phyloP scores from a whole-genome alignment of 2,797 vertebrate species.

The Cuculus canorus region DNA sequence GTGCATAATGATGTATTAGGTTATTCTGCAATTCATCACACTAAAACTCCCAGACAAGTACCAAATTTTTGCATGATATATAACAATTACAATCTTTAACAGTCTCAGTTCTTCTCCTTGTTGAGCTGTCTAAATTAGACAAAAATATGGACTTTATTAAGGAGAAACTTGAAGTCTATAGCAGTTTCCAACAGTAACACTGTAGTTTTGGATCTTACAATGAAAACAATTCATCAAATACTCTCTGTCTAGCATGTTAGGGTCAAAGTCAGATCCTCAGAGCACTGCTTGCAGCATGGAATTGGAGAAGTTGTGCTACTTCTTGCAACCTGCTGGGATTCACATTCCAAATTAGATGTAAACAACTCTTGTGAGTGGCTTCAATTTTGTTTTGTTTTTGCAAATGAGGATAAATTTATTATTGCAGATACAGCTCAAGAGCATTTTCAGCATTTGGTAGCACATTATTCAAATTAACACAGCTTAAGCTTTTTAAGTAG shows the following conservation, averaged over 20 bases:
- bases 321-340: background rate
- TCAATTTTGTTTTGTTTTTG: conserved; percentile 13
- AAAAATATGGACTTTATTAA: background rate
- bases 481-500: conserved; percentile 22
- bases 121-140: background rate
- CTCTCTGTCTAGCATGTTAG: background rate
- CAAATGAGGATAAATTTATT: conserved; percentile 9
- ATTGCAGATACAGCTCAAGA: background rate
- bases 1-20: accelerated
- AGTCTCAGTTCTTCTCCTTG: background rate
- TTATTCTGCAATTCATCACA: background rate
- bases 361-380: background rate
- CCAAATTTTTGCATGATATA: background rate
- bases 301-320: background rate
- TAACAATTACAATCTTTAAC: background rate
- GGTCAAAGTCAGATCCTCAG: background rate
- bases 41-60: background rate
- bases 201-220: background rate
- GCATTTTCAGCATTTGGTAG: background rate
- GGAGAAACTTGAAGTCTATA: background rate
- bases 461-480: conserved; percentile 12
- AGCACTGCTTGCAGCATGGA: background rate
- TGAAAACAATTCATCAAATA: background rate
- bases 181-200: background rate
- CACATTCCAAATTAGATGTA: background rate